A percentile compares a stretch with the other conserved stretches of the same genome.
Conservation (phyloP, 1,140 invertebrate species). For the Mizuhopecten yessoensis region DNA sequence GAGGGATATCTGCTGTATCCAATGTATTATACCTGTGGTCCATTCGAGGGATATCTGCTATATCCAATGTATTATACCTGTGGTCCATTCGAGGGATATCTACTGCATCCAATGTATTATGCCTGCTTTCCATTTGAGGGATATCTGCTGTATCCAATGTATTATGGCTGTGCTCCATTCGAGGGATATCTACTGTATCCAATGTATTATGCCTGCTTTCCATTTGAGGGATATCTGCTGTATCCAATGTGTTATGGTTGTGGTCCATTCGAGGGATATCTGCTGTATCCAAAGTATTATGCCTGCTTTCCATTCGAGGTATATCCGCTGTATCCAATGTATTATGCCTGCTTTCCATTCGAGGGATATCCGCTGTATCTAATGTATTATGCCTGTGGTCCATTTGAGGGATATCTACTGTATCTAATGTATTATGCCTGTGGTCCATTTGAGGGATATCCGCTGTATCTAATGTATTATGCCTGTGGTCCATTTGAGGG, state of each 20-base stretch:
- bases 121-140: neutral
- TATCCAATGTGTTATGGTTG: neutral
- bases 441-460: neutral
- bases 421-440: neutral
- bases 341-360: neutral
- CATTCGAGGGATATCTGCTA: neutral
- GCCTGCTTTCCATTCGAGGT: neutral
- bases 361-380: neutral
- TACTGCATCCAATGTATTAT: neutral
- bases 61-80: neutral
- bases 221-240: neutral
- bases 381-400: neutral
- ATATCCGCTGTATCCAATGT: neutral
- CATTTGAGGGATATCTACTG: neutral
- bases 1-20: too few species aligned
- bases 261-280: neutral
- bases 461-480: neutral
- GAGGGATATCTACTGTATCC: neutral
- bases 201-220: neutral
- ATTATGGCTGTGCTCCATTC: neutral
- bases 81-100: neutral
- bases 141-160: neutral
- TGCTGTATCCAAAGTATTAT: neutral
- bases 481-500: neutral
- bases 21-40: too few species aligned